Conservation (phyloP, 2,113 vertebrate genomes). For the Tamias sibiricus region DNA sequence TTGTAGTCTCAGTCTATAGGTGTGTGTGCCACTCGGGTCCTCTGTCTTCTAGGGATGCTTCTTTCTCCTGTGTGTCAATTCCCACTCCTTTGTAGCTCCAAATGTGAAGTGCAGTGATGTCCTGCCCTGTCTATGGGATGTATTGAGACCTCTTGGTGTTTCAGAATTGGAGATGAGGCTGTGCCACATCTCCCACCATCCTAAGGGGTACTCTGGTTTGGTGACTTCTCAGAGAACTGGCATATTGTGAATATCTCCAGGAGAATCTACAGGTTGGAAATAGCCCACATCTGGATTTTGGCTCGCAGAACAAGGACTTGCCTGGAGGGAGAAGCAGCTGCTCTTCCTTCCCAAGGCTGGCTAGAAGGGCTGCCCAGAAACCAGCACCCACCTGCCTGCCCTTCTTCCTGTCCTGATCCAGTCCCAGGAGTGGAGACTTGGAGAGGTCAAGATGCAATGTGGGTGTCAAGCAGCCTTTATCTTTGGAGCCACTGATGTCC, state of each 20-base stretch:
- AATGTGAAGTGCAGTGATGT: slow-evolving; percentile 54
- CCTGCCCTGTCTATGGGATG: background rate
- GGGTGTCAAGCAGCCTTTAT: background rate
- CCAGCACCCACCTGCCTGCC: background rate
- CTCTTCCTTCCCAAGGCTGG: background rate
- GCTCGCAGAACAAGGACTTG: background rate
- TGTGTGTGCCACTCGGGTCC: slow-evolving; percentile 69
- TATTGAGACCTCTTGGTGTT: slow-evolving; percentile 51
- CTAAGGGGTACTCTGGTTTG: background rate
- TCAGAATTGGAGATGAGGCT: slow-evolving; percentile 55
- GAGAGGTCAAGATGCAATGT: background rate
- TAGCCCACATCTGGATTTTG: background rate
- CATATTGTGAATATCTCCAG: slow-evolving; percentile 27
- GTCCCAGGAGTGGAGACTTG: background rate
- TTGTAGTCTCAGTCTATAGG: slow-evolving; percentile 55
- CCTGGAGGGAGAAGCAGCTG: background rate
- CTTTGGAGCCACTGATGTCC: slow-evolving; percentile 57
- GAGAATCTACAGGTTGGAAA: slow-evolving; percentile 2
- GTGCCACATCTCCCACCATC: background rate
- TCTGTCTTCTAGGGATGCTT: slow-evolving; percentile 59
- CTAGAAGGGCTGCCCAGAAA: background rate
- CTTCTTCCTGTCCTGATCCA: background rate
- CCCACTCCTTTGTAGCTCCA: slow-evolving; percentile 44
- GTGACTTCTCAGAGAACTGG: slow-evolving; percentile 70
- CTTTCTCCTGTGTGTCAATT: slow-evolving; percentile 69